These are phyloP conservation scores for Agriopis aurantiaria DNA, from an alignment of 2,888 invertebrate genomes.

Conservation along the genomic window DNA sequence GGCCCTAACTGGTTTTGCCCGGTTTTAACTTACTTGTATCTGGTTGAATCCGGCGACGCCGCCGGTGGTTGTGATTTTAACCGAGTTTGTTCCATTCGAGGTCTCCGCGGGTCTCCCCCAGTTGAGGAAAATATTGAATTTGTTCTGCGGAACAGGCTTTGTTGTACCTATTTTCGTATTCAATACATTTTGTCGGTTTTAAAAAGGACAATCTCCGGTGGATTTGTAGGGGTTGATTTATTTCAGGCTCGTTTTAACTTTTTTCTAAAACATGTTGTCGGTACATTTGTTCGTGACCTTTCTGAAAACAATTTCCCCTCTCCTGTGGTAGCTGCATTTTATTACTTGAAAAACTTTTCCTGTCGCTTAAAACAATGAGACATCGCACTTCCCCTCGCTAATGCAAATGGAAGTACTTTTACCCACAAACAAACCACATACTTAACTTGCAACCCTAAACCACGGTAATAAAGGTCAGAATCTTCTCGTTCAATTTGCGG, in stretches of 20 bases:
- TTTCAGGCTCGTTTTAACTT: conserved; percentile 2
- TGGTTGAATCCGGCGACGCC: conserved; percentile 9
- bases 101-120: conserved; percentile 7
- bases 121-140: conserved; percentile 25
- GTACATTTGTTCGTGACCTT: conserved; percentile 3
- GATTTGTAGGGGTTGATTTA: conserved; percentile 17
- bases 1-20: conserved; percentile 3
- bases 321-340: conserved; percentile 36
- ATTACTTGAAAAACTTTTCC: conserved; percentile 37
- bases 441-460: conserved; percentile 21
- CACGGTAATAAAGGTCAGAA: conserved; percentile 23
- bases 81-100: conserved; percentile 19
- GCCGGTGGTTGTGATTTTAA: conserved; percentile 18
- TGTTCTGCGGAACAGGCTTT: conserved; percentile 23
- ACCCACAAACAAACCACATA: conserved; percentile 25
- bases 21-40: conserved; percentile 10
- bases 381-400: conserved; percentile 43
- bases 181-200: conserved; percentile 29
- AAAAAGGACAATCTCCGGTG: conserved; percentile 26
- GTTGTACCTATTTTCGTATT: conserved; percentile 33
- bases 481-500: conserved; percentile 17
- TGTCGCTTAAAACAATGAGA: conserved; percentile 44
- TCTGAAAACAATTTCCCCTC: not conserved
- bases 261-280: not conserved
- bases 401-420: conserved; percentile 43